Conservation (phyloP, 2,797 vertebrate species). For the Rhinella marina region DNA sequence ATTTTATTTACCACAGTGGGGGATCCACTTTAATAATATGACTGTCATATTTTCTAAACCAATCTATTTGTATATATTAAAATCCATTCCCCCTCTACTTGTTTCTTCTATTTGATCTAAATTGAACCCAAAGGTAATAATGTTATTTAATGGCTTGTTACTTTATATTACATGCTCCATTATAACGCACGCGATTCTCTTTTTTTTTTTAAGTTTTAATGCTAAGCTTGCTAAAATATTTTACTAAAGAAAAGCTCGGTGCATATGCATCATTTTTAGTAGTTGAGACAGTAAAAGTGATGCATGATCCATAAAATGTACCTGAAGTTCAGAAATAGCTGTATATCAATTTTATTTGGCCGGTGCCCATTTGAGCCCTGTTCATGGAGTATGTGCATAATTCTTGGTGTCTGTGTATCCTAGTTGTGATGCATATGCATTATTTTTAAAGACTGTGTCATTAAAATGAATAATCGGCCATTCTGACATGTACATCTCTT, state of each 20-base stretch:
- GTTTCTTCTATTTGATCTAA: background rate
- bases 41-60: background rate
- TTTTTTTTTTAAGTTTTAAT: constrained; percentile 17
- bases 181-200: background rate
- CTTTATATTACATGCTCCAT: background rate
- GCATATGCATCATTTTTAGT: constrained; percentile 62
- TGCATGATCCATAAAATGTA: constrained; percentile 59
- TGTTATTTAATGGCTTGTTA: background rate
- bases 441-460: constrained; percentile 30
- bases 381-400: constrained; percentile 37
- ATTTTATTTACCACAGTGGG: background rate
- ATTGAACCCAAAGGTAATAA: background rate
- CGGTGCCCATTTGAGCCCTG: constrained; percentile 44
- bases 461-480: constrained; percentile 55
- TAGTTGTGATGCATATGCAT: constrained; percentile 36
- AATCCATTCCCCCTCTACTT: background rate
- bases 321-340: constrained; percentile 53
- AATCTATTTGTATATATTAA: background rate
- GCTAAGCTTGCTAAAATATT: constrained; percentile 38
- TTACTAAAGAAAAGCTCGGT: constrained; percentile 54
- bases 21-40: background rate
- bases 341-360: constrained; percentile 57
- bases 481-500: constrained; percentile 26
- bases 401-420: constrained; percentile 16
- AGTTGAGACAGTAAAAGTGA: constrained; percentile 56